Base-by-base conservation (phyloP, 2,888 invertebrate species). In the Cryptocephalus primarius region DNA sequence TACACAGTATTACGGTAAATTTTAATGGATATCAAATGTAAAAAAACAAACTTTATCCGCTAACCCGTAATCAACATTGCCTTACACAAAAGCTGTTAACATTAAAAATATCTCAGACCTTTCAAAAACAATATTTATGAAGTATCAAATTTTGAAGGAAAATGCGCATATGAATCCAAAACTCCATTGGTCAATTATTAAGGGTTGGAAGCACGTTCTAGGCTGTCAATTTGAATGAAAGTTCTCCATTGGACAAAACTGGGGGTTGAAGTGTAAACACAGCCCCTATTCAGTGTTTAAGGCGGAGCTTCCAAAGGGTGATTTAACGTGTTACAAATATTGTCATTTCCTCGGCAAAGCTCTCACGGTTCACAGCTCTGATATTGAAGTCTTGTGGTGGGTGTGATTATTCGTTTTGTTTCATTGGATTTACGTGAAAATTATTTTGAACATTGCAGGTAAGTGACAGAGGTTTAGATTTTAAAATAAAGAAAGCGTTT, bases 231-330 rank as follows among this genome's bases (percentile, higher is more conserved):
- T 59, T 59, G 51, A 57, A 60, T 54, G 56, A 53, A 52, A 50
- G 52, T 48, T 52, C 51, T 58, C 62, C 55, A 67, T 68, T 68
- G 68, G 68, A 60, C 58, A 61, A 62, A 59, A 57, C 55, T 52
- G 54, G 57, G 60, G 63, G 60, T 57, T 63, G 62, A 64, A 64
- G 60, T 63, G 62, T 63, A 63, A 63, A 64, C 63, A 61, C 64
- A 62, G 56, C 63, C 65, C 65, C 61, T 55, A 60, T 58, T 57
- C 61, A 56, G 55, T 58, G 59, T 61, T 60, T 50, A 56, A 61
- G 65, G 65, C 63, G 65, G 62, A 57, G 63, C 62, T 49, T 60
- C 49, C 42, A 56, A 59, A 59, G 59, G 62, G 57, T 63, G 61
- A 62, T 60, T 59, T 63, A 58, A 55, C 55, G 54, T 55, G 52